phyloP scores from a whole-genome alignment of 2,888 invertebrate species.

The Nezara viridula region DNA sequence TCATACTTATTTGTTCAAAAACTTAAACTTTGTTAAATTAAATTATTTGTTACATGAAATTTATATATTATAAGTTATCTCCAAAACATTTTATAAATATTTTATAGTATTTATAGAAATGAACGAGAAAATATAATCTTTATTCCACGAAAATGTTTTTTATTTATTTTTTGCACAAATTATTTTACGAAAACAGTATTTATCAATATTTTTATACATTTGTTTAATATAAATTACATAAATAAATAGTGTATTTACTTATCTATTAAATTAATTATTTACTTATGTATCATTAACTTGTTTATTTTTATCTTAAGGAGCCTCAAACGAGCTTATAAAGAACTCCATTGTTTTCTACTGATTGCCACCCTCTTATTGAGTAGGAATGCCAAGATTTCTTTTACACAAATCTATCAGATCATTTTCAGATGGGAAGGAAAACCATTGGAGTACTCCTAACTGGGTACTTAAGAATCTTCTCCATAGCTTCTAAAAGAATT shows the following conservation, averaged over 20 bases:
- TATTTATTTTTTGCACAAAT: conserved; percentile 22
- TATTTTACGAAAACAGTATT: not conserved
- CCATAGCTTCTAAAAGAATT: no score
- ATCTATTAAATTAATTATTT: conserved; percentile 3
- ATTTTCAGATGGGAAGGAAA: no score
- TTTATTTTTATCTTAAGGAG: not conserved
- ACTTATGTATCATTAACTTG: not conserved
- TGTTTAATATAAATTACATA: not conserved
- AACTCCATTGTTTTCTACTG: no score
- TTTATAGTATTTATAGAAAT: conserved; percentile 38
- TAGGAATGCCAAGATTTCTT: not conserved
- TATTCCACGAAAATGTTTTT: conserved; percentile 9
- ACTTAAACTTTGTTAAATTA: conserved; percentile 13
- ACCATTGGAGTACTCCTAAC: no score
- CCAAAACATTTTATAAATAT: conserved; percentile 33
- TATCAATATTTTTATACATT: not conserved
- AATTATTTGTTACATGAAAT: conserved; percentile 12
- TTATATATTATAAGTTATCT: conserved; percentile 42
- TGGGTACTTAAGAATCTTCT: no score
- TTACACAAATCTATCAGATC: no score
- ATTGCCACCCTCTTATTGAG: no score
- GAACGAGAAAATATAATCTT: conserved; percentile 32
- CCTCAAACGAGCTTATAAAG: no score
- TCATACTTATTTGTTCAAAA: not conserved
- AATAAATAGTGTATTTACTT: not conserved